Evolutionary conservation across 2,113 vertebrate species (phyloP), one percentile per base, ranked within the genome.

Genomic region (Prolemur simus): DNA sequence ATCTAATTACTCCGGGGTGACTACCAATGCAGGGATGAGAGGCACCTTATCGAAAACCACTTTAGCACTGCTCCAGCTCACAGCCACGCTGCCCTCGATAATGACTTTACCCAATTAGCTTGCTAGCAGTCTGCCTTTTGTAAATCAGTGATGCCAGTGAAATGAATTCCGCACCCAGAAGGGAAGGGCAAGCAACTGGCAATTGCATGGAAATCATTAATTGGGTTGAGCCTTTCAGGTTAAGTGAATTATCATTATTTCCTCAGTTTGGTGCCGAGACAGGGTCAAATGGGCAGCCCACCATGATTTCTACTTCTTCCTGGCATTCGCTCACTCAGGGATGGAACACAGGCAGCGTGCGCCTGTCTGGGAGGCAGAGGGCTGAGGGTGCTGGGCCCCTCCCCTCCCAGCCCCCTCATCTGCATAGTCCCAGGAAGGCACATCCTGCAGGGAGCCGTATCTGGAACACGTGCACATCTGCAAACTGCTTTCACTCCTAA

Each of bases 61-160:
- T 87, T 94, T 9, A 93, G 86, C 73, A n/a, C 52, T 1, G 54
- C 83, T 87, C 94, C 64, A 37, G 89, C 91, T 89, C 92, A 52
- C 45, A 69, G 63, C 73, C 80, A 47, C 10, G 0, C n/a, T 73
- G 73, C 88, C 96, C 93, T 97, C 39, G 25, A 29, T 89, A 84
- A 94, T 84, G 91, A 69, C 89, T 97, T 95, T 37, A 56, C 83
- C 95, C 93, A 96, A 94, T 98, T 96, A 96, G 73, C 87, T 76
- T 80, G n/a, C 39, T 74, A 95, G 87, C 71, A 52, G 56, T 69
- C 74, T 96, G 95, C 68, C 78, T 96, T 97, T 87, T 89, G 76
- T 89, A 97, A 87, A 96, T 93, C 74, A 77, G 82, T 9, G 42
- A 95, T 23, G 83, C 58, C 83, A 80, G 42, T 25, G 66, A 93